Evolutionary conservation across 2,888 invertebrate genomes (phyloP).

Genomic region (Norana najaformis): DNA sequence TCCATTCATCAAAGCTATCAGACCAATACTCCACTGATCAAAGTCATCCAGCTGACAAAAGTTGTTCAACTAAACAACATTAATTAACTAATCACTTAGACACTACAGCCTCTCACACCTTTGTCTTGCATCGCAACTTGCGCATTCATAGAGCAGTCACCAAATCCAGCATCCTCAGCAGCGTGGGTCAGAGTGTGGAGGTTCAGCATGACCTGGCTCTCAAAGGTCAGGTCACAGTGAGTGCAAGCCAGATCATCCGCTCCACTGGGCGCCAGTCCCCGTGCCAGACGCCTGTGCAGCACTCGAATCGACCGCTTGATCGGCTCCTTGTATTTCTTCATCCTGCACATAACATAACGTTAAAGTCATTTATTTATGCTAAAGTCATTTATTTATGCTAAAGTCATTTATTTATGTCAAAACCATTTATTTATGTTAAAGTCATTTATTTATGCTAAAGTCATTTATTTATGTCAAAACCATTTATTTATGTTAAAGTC

Average conservation of each 20-base stretch:
- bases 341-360: constrained; percentile 20
- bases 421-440: not conserved
- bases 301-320: constrained; percentile 49
- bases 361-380: not conserved
- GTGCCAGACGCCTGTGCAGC: not conserved
- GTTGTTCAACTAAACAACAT: not conserved
- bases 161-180: constrained; percentile 60
- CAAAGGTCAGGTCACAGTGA: constrained; percentile 61
- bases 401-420: not conserved
- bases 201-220: constrained; percentile 63
- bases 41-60: not conserved
- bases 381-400: not conserved
- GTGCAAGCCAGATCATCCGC: constrained; percentile 60
- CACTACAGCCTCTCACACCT: not conserved
- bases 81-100: not conserved
- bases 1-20: not conserved
- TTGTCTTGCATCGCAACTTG: not conserved
- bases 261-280: constrained; percentile 39
- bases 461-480: not conserved
- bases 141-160: constrained; percentile 43
- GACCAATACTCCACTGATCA: not conserved
- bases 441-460: not conserved
- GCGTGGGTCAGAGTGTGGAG: constrained; percentile 67
- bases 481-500: not conserved
- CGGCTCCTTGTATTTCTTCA: constrained; percentile 56